Base-by-base conservation (phyloP, 2,113 vertebrate species). In the Ancistrus triradiatus region DNA sequence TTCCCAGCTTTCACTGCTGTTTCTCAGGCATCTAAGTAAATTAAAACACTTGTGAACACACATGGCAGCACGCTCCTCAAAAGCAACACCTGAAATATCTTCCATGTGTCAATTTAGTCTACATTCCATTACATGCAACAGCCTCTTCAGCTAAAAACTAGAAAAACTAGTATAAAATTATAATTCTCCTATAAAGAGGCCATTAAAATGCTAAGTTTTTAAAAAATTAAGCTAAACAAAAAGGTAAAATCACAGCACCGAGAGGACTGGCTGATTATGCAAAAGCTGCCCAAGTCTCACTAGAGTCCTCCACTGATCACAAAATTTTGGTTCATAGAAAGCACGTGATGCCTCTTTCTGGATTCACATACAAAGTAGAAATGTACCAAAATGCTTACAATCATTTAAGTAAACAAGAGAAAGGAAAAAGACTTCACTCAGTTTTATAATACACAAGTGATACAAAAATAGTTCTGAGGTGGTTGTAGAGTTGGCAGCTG, bases 401-500 rank as follows among this genome's bases (percentile, higher is more conserved):
- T 59, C 46, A 10, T 62, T 60, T 47, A 35, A 51, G 21, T 38
- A 40, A 37, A 10, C 11, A 19, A 17, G 21, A 44, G 22, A 58
- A 43, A 40, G 42, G 19, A 40, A 50, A 44, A 40, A 35, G n/a
- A 37, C 4, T 47, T 57, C 62, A 73, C 19, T 69, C 48, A 33
- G 38, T 73, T n/a, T 75, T 64, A 68, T 59, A 71, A 74, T 67
- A 68, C 51, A 69, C 74, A 77, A 33, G 7, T 11, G 47, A 55
- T 47, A 56, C 13, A 66, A 66, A 64, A 69, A 71, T 52, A 81
- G 69, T 88, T 88, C 74, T 82, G 78, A 84, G 65, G 80, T 85
- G 85, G 43, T 66, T 59, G 79, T 80, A 56, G 73, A 81, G 79
- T 81, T 77, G 75, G 81, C 83, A 81, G 76, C 66, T 77, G 65